phyloP scores from a whole-genome alignment of 1,140 invertebrate species.

The Eciton burchellii region DNA sequence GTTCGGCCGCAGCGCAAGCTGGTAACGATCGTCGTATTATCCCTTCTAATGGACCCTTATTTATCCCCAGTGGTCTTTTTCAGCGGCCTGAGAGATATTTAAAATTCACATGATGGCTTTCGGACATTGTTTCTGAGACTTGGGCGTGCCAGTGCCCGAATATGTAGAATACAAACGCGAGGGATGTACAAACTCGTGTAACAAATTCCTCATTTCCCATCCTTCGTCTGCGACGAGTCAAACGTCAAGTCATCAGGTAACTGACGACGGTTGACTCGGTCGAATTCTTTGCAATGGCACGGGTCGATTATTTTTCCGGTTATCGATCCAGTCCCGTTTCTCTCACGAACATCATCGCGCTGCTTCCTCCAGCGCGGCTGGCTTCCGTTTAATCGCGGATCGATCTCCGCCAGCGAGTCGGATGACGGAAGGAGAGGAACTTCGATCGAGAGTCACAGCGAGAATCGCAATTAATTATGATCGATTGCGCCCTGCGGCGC shows the following conservation, averaged over 20 bases:
- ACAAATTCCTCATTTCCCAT: no score
- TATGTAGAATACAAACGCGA: no score
- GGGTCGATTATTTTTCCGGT: conserved; percentile 72
- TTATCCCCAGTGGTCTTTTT: conserved; percentile 15
- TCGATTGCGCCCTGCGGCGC: conserved; percentile 56
- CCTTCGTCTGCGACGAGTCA: no score
- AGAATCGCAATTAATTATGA: conserved; percentile 68
- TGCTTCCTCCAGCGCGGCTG: conserved; percentile 4
- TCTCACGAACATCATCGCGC: conserved; percentile 1
- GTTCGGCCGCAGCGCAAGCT: conserved; percentile 6
- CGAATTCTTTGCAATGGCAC: conserved; percentile 32
- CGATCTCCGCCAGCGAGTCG: conserved; percentile 43
- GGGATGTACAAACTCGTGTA: no score
- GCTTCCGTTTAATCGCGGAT: conserved; percentile 49
- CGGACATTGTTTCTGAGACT: no score
- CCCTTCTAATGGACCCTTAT: conserved; percentile 33
- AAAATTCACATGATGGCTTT: conserved; percentile 57
- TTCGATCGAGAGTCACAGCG: conserved; percentile 52
- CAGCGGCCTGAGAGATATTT: not conserved
- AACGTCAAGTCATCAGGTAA: conserved; percentile 71
- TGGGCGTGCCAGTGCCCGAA: no score
- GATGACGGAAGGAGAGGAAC: conserved; percentile 5
- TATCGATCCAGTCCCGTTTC: conserved; percentile 35
- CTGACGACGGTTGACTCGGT: conserved; percentile 61
- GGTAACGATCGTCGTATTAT: conserved; percentile 5